These are phyloP conservation scores for Ophonus ardosiacus DNA, from an alignment of 2,888 invertebrate genomes.

Conservation along the genomic window DNA sequence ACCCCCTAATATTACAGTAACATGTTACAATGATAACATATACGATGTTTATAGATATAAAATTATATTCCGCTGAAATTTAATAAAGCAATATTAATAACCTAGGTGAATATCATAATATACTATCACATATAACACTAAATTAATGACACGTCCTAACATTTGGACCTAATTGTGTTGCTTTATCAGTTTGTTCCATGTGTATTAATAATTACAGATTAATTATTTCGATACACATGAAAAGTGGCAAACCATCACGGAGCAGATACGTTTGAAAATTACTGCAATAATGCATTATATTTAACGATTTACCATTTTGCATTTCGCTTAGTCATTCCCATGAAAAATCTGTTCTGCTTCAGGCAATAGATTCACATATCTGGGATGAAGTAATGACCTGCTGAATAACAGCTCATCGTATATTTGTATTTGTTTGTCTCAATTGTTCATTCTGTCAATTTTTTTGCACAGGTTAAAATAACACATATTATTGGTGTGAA, in stretches of 20 bases:
- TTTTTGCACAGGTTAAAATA: not conserved
- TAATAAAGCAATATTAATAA: constrained; percentile 41
- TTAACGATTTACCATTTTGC: not conserved
- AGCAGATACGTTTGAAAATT: constrained; percentile 4
- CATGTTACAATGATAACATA: constrained; percentile 14
- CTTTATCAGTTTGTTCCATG: constrained; percentile 19
- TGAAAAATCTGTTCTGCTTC: constrained; percentile 14
- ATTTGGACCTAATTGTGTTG: constrained; percentile 21
- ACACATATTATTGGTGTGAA: not conserved
- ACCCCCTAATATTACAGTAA: constrained; percentile 26
- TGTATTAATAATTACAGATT: constrained; percentile 26
- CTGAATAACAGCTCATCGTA: not conserved
- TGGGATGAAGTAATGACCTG: not conserved
- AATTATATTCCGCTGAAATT: constrained; percentile 26
- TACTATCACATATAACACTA: constrained; percentile 22
- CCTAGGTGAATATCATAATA: constrained; percentile 4
- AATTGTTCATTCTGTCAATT: not conserved
- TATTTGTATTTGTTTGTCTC: not conserved
- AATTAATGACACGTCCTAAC: constrained; percentile 26
- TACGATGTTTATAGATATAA: constrained; percentile 39
- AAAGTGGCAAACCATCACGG: constrained; percentile 4
- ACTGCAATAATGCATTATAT: constrained; percentile 13
- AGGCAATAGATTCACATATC: not conserved
- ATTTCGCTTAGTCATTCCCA: not conserved
- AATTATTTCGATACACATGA: constrained; percentile 37